Evolutionary conservation across 2,888 invertebrate species (phyloP).

Genomic region (Chrysotoxum bicinctum): DNA sequence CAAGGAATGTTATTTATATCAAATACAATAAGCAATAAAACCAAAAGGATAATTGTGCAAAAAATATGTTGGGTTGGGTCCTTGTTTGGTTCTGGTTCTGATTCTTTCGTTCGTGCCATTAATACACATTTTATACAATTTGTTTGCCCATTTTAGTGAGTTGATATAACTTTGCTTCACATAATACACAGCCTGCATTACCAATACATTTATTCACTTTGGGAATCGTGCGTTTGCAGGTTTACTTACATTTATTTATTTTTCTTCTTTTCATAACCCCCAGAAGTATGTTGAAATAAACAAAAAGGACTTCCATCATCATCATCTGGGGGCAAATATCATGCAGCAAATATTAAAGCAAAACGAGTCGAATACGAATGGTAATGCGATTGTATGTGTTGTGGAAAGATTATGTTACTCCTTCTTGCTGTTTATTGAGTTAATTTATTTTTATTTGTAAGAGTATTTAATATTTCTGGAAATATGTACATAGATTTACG

Average conservation of each 20-base stretch:
- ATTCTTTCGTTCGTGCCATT: conserved; percentile 13
- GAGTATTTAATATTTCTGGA: too few relatives aligned
- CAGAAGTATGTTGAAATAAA: conserved; percentile 39
- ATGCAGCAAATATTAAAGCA: neutral
- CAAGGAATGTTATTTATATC: conserved; percentile 6
- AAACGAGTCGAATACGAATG: neutral
- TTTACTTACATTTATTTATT: neutral
- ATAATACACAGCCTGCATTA: conserved; percentile 1
- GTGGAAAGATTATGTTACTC: neutral
- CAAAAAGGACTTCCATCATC: conserved; percentile 37
- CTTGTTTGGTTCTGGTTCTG: conserved; percentile 17
- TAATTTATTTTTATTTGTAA: neutral
- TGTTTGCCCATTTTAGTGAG: neutral
- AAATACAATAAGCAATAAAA: conserved; percentile 19
- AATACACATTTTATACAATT: conserved; percentile 9
- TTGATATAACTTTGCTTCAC: neutral
- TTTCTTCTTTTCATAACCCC: neutral
- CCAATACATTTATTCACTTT: conserved; percentile 5
- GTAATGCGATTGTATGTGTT: neutral
- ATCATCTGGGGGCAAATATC: conserved; percentile 4
- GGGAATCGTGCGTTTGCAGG: conserved; percentile 19
- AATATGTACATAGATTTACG: too few relatives aligned
- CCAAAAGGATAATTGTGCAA: conserved; percentile 53
- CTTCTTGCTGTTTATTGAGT: neutral
- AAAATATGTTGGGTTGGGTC: conserved; percentile 27